phyloP scores from a whole-genome alignment of 1,140 invertebrate species.

The Leptopilina boulardi region DNA sequence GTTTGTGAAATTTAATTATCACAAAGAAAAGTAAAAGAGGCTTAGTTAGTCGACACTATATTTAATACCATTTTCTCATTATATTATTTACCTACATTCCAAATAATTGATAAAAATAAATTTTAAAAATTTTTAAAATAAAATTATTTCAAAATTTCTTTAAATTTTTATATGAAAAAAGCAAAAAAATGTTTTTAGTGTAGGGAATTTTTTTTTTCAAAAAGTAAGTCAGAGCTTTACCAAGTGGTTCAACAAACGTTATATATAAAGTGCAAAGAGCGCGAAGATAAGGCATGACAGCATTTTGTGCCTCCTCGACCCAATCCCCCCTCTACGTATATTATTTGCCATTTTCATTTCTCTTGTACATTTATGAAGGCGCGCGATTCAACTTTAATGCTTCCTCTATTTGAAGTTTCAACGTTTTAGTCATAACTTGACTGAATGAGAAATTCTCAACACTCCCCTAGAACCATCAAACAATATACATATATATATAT shows the following conservation, averaged over 20 bases:
- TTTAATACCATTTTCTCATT: not conserved
- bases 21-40: not conserved
- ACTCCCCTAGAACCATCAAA: constrained; percentile 9
- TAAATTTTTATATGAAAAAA: not conserved
- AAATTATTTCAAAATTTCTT: too few species aligned
- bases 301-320: constrained; percentile 46
- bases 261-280: constrained; percentile 62
- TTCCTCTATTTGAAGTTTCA: constrained; percentile 21
- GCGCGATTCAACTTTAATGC: constrained; percentile 20
- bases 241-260: constrained; percentile 60
- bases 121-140: too few species aligned
- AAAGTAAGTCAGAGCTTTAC: constrained; percentile 1
- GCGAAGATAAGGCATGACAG: constrained; percentile 64
- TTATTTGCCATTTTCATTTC: constrained; percentile 27
- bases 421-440: constrained; percentile 23
- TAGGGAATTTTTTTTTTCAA: not conserved
- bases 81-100: too few species aligned
- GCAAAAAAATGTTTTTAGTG: not conserved
- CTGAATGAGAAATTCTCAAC: constrained; percentile 3
- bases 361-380: constrained; percentile 18
- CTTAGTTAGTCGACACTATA: not conserved
- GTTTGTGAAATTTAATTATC: constrained; percentile 60
- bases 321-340: constrained; percentile 8
- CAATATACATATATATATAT: too few species aligned
- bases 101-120: too few species aligned